These are phyloP conservation scores for Columbina picui DNA, from an alignment of 2,113 vertebrate genomes.

Conservation along the genomic window DNA sequence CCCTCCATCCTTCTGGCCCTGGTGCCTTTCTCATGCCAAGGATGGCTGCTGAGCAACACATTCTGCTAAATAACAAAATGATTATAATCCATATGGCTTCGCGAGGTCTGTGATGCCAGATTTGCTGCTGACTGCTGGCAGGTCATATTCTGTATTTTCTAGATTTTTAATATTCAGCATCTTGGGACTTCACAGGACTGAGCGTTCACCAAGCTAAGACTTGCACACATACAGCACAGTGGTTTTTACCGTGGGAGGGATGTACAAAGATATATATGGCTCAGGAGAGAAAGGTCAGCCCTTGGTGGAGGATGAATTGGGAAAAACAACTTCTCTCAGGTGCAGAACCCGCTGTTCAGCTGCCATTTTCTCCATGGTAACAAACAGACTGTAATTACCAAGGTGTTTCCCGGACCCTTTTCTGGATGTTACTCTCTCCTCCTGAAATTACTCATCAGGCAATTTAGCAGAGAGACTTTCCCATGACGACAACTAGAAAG, in stretches of 20 bases:
- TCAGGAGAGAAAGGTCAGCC: neutral
- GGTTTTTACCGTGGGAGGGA: neutral
- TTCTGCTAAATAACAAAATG: neutral
- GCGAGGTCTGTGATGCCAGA: neutral
- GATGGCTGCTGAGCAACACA: neutral
- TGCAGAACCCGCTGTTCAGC: neutral
- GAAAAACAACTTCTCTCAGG: neutral
- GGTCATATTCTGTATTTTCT: neutral
- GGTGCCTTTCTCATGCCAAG: neutral
- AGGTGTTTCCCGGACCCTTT: neutral
- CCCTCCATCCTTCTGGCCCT: neutral
- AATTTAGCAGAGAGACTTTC: neutral
- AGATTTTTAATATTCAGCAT: neutral
- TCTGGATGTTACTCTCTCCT: neutral
- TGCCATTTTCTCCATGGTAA: neutral
- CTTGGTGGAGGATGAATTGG: neutral
- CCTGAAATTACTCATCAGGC: neutral
- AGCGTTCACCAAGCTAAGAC: neutral
- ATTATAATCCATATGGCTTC: neutral
- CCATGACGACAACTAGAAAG: neutral
- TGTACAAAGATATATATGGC: neutral
- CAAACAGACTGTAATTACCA: neutral
- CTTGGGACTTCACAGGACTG: neutral
- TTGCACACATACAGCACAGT: neutral
- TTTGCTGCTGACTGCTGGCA: neutral